Evolutionary conservation across 2,888 invertebrate genomes (phyloP).

Genomic region (Idaea straminata): DNA sequence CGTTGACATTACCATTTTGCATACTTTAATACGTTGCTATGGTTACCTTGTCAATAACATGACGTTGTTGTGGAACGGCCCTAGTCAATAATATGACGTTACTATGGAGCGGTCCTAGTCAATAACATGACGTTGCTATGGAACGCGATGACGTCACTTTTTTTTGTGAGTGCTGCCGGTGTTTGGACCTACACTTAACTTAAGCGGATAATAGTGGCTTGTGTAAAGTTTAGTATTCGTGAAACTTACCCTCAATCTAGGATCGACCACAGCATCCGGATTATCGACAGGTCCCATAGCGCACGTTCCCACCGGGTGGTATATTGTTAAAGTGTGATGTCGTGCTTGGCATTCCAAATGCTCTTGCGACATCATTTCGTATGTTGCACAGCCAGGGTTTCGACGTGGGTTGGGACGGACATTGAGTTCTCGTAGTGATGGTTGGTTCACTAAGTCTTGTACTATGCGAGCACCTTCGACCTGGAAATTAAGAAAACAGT

Average conservation of each 20-base stretch:
- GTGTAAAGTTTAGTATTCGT: neutral
- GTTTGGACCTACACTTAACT: no score
- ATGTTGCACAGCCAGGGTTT: conserved; percentile 83
- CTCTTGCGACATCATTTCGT: conserved; percentile 84
- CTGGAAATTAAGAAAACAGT: conserved; percentile 49
- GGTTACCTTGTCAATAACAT: no score
- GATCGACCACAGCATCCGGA: conserved; percentile 84
- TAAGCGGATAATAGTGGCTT: no score
- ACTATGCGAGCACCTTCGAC: conserved; percentile 87
- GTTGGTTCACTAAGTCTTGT: conserved; percentile 80
- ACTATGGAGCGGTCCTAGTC: no score
- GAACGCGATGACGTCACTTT: no score
- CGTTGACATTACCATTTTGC: no score
- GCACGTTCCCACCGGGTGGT: conserved; percentile 90
- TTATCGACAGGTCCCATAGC: conserved; percentile 85
- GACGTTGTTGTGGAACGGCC: no score
- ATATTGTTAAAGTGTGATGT: conserved; percentile 88
- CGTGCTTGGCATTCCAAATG: conserved; percentile 89
- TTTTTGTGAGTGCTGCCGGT: no score
- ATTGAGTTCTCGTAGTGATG: conserved; percentile 81
- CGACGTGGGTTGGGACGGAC: conserved; percentile 82
- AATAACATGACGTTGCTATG: no score
- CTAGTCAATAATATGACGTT: no score
- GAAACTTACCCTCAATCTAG: conserved; percentile 73
- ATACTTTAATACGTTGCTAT: no score